Conservation (phyloP, 2,113 vertebrate species). For the Micronycteris hirsuta region DNA sequence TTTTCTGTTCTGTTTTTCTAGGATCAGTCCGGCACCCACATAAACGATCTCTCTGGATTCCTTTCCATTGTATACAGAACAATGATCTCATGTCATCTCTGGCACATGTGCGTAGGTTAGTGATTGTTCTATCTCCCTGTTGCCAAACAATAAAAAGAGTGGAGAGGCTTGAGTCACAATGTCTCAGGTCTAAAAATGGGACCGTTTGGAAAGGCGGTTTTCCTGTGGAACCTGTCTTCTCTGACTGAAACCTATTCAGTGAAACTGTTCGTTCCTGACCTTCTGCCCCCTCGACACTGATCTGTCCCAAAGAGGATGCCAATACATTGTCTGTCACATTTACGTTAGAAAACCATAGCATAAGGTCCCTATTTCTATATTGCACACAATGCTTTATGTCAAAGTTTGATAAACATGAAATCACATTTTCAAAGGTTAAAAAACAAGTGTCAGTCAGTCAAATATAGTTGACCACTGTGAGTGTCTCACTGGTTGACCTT, state of each 20-base stretch:
- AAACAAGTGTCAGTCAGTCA: slow-evolving; percentile 72
- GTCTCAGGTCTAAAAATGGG: background rate
- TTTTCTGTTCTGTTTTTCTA: background rate
- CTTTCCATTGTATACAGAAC: background rate
- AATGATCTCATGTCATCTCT: background rate
- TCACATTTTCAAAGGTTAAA: slow-evolving; percentile 72
- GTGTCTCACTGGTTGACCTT: slow-evolving; percentile 65
- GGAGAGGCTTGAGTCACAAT: background rate
- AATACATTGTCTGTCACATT: slow-evolving; percentile 67
- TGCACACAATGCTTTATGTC: slow-evolving; percentile 68
- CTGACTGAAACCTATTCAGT: slow-evolving; percentile 57
- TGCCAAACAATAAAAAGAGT: slow-evolving; percentile 18
- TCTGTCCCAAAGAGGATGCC: slow-evolving; percentile 60
- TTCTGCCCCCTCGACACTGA: slow-evolving; percentile 46
- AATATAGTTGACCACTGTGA: slow-evolving; percentile 62
- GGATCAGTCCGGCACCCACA: background rate
- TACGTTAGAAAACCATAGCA: slow-evolving; percentile 55
- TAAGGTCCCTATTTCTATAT: slow-evolving; percentile 56
- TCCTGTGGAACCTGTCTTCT: slow-evolving; percentile 54
- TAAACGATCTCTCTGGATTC: background rate
- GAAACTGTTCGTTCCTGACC: slow-evolving; percentile 35
- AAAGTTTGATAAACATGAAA: slow-evolving; percentile 77
- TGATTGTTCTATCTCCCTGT: background rate
- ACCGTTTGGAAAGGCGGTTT: slow-evolving; percentile 38
- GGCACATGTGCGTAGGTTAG: background rate